Evolutionary conservation across 2,113 vertebrate species (phyloP).

Genomic region (Ictalurus furcatus): DNA sequence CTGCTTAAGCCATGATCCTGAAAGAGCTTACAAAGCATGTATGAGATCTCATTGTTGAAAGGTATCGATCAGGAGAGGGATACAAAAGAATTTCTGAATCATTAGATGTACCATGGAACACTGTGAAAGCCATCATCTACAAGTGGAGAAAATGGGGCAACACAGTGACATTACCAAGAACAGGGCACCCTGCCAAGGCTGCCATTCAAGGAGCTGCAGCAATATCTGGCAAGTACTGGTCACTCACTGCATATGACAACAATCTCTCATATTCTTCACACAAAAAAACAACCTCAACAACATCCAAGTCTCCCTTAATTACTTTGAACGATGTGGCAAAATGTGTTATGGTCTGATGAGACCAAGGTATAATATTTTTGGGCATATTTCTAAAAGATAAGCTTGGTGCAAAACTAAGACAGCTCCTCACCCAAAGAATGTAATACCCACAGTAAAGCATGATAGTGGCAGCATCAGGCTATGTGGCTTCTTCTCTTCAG

Average conservation of each 20-base stretch:
- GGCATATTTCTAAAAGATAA: neutral
- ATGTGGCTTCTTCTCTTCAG: no score
- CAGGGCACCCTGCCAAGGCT: neutral
- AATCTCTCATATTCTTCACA: neutral
- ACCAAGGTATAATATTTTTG: neutral
- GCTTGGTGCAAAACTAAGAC: neutral
- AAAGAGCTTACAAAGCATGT: neutral
- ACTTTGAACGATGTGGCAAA: neutral
- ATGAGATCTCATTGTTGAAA: neutral
- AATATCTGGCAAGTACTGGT: neutral
- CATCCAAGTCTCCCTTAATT: neutral
- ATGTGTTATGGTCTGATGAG: neutral
- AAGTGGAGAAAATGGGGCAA: neutral
- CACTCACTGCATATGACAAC: neutral
- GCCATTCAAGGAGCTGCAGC: neutral
- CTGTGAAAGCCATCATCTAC: neutral
- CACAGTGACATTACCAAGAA: conserved; percentile 8
- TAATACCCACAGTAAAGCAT: neutral
- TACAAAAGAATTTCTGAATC: neutral
- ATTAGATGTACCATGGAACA: neutral
- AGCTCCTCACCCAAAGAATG: neutral
- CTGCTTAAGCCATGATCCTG: neutral
- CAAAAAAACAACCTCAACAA: neutral
- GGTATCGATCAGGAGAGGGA: neutral
- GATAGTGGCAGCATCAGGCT: neutral